Evolutionary conservation across 2,113 vertebrate genomes (phyloP), one percentile per base, ranked within the genome.

Genomic region (Synchiropus splendidus): DNA sequence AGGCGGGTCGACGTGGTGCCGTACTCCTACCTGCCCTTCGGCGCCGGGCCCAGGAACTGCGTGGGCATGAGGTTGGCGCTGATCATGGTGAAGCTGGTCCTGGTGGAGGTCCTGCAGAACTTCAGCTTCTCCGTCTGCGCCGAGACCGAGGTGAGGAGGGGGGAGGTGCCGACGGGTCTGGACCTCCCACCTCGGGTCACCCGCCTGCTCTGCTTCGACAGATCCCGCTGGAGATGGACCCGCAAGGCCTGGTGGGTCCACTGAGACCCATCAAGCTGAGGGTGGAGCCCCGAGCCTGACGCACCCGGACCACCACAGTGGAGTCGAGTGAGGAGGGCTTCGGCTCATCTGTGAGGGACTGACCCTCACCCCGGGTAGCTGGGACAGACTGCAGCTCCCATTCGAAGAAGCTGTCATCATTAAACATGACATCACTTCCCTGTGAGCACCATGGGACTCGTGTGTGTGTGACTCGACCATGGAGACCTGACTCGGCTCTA

Each of bases 31-130:
- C 69, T 91, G 69, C 88, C 85, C 0, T 92, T 91, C 0, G 89
- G 88, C 10, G 53, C 72, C 5, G 88, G 90, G 1, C 89, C 87
- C 8, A 75, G 88, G 39, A 92, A 89, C 61, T 89, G 89, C 60
- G 77, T 89, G 31, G 87, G 86, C 15, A 89, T 86, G 88, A 77
- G 85, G 31, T 90, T 89, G 59, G 87, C 89, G 16, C 56, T 85
- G 16, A 41, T 91, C 9, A 0, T 63, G 1, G 2, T 89, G 58
- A 92, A 89, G 61, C 48, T 87, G 32, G 79, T 83, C 2, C 0
- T 81, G 1, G 72, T 85, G 2, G 18, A 77, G 49, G 48, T 88
- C 38, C 45, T 90, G 16, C 87, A 88, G 53, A 78, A 58, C n/a
- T 89, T 85, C 70, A 86, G 45, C 0, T 75, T 89, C 53, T 55